Evolutionary conservation across 2,888 invertebrate species (phyloP).

Genomic region (Apamea anceps): DNA sequence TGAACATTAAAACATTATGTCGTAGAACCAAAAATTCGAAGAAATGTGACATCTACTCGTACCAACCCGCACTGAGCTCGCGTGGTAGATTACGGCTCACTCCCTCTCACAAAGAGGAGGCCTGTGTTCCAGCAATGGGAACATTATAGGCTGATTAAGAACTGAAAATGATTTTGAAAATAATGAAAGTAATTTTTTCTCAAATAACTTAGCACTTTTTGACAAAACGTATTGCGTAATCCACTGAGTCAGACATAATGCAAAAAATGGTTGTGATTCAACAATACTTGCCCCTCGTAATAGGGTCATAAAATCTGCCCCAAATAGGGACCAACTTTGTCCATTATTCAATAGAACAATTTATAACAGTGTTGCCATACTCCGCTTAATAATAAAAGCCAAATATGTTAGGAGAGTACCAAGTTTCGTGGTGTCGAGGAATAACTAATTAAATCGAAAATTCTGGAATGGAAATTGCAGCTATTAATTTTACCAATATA

Average conservation of each 20-base stretch:
- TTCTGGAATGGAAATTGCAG: slow-evolving; percentile 15
- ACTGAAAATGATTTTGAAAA: not conserved
- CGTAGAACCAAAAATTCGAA: no score
- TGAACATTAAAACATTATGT: no score
- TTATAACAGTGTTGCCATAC: slow-evolving; percentile 44
- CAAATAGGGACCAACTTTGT: slow-evolving; percentile 56
- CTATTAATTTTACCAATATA: slow-evolving; percentile 7
- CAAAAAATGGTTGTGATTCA: slow-evolving; percentile 37
- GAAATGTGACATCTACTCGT: no score
- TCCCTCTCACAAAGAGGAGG: no score
- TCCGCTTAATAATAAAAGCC: slow-evolving; percentile 38
- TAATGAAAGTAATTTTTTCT: not conserved
- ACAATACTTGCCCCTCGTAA: slow-evolving; percentile 33
- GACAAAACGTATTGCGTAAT: not conserved
- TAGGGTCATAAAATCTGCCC: slow-evolving; percentile 47
- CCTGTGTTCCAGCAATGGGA: no score
- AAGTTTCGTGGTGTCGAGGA: slow-evolving; percentile 14
- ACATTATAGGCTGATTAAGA: no score
- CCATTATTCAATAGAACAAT: slow-evolving; percentile 61
- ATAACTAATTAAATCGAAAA: slow-evolving; percentile 39
- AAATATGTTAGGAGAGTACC: slow-evolving; percentile 37
- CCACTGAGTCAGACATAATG: not conserved
- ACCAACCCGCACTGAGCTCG: no score
- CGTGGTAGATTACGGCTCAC: no score
- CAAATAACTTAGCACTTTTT: slow-evolving; percentile 1